Evolutionary conservation across 1,140 invertebrate genomes (phyloP), one percentile per base, ranked within the genome.

Genomic region (Pantala flavescens): DNA sequence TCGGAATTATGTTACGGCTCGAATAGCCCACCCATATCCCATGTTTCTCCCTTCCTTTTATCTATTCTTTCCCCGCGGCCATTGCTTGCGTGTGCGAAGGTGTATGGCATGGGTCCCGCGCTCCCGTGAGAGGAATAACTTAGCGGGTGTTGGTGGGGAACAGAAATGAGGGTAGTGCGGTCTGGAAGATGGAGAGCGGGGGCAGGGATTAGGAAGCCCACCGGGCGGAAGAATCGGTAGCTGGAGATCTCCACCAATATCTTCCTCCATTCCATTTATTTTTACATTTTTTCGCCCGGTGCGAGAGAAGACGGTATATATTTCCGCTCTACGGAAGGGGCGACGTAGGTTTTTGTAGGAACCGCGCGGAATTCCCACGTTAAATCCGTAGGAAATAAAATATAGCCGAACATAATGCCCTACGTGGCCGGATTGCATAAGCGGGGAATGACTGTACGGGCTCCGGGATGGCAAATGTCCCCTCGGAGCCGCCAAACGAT

Each of bases 321-420:
- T 36, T 36, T 36, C 28, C 28, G 2, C 28, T 36, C 28, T 9
- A 5, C 28, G 49, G 49, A 12, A 63, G 12, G 49, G 49, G 49
- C 12, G 49, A 63, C 49, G 49, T 63, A 63, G 12, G 49, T 21
- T 63, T 36, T 63, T 63, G 49, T 63, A 19, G 49, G 49, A 63
- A 63, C 49, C 12, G 49, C n/a, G n/a, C 14, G 49, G 49, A 63
- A 63, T 63, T 63, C 49, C 49, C 49, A 63, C 49, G 3, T 63
- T 63, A 63, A 63, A 63, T 63, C 49, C 49, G 49, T 21, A 63
- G 49, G 49, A 63, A 63, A 63, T 63, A 63, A 63, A 63, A 63
- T 63, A 63, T 63, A 21, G 49, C n/a, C 5, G 49, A 63, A 63
- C 49, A 63, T 63, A 19, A 63, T 63, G 49, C 49, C 12, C 49